These are phyloP conservation scores for Melanotaenia boesemani DNA, from an alignment of 2,797 vertebrate genomes.

Conservation along the genomic window DNA sequence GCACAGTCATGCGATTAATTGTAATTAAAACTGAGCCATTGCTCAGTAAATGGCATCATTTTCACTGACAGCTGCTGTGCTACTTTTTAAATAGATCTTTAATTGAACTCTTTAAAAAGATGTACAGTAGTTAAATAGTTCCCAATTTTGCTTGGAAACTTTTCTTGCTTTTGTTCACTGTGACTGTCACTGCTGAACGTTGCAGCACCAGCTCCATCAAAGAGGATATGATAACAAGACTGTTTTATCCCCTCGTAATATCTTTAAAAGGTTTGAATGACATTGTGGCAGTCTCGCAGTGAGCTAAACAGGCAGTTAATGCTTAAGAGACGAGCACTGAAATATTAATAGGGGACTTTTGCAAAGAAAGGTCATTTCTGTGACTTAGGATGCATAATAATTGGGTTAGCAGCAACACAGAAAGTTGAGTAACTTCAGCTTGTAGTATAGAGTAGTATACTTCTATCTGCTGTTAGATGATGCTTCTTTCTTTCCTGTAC, in stretches of 20 bases:
- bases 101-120: constrained; percentile 46
- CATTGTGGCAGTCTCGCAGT: constrained; percentile 64
- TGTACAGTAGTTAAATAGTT: constrained; percentile 23
- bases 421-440: constrained; percentile 24
- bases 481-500: constrained; percentile 11
- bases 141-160: constrained; percentile 5
- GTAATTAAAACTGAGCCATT: constrained; percentile 52
- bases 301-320: constrained; percentile 67
- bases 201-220: constrained; percentile 41
- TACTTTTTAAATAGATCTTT: constrained; percentile 58
- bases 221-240: constrained; percentile 44
- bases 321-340: constrained; percentile 68
- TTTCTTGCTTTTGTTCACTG: constrained; percentile 25
- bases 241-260: constrained; percentile 66
- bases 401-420: constrained; percentile 26
- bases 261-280: constrained; percentile 71
- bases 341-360: constrained; percentile 73
- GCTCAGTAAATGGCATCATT: constrained; percentile 51
- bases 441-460: constrained; percentile 5
- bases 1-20: constrained; percentile 50
- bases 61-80: constrained; percentile 46
- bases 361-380: constrained; percentile 69
- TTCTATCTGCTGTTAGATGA: constrained; percentile 16
- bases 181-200: constrained; percentile 16
- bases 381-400: constrained; percentile 66